Evolutionary conservation across 1,140 invertebrate species (phyloP), one percentile per base, ranked within the genome.

Genomic region (Acromyrmex echinatior): DNA sequence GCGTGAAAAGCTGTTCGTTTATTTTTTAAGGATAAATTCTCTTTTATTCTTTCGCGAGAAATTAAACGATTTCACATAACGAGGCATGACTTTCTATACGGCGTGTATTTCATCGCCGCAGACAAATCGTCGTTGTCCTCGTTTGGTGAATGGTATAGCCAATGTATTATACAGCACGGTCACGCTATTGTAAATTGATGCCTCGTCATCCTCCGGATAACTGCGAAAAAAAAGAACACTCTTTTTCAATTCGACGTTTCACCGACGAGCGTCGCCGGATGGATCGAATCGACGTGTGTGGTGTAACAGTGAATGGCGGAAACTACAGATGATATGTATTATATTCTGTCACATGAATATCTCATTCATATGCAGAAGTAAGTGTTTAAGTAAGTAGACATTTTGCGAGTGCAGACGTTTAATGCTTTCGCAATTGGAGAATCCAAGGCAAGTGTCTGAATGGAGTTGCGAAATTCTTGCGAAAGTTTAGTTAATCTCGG

Each of bases 181-280:
- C 91, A 90, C 88, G 88, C 89, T 71, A 91, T 92, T 91, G 89
- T 90, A 80, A 88, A 92, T 89, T 86, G 88, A 91, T 79, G 87
- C 76, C 81, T 91, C 90, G 89, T 88, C 87, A 86, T 89, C 86
- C 91, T 76, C 74, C 86, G 76, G 80, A 78, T 90, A 88, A 92
- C 87, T 89, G 73, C 66, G 60, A 76, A 39, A 85, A 73, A 91
- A 58, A 91, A 35, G 3, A 89, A 88, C 70, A 66, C 21, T 63
- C 51, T 68, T 90, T 93, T 91, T 71, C 70, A 87, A 88, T 88
- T 90, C 80, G 74, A 78, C 70, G 49, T 86, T 86, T 78, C 85
- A 39, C 53, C 70, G 78, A 18, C 35, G 16, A 35, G 18, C 63
- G 14, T 14, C 77, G 39, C 39, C 53, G n/a, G 65, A 88, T 71